Evolutionary conservation across 2,888 invertebrate species (phyloP).

Genomic region (Metellina segmentata): DNA sequence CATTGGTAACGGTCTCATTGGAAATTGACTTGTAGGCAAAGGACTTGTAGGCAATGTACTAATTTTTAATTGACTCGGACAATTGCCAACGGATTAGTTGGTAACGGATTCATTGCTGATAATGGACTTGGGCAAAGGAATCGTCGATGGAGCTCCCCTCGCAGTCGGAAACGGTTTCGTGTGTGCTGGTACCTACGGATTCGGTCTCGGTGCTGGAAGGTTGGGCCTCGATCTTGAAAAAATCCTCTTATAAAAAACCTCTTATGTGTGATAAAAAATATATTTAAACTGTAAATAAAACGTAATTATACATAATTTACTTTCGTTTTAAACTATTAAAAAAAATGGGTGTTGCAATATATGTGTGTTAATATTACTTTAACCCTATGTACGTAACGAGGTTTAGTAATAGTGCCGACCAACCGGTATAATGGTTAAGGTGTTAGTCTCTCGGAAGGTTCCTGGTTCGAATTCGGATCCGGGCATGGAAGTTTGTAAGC

Average conservation of each 20-base stretch:
- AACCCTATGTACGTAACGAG: too few relatives aligned
- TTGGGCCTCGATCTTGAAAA: constrained; percentile 30
- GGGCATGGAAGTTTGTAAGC: too few relatives aligned
- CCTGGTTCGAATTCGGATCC: too few relatives aligned
- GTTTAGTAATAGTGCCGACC: too few relatives aligned
- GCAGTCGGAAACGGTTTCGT: not conserved
- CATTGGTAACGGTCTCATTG: not conserved
- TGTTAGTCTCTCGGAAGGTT: too few relatives aligned
- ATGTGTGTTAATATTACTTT: too few relatives aligned
- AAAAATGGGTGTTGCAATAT: too few relatives aligned
- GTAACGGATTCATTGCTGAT: not conserved
- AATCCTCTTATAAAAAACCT: not conserved
- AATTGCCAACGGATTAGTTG: not conserved
- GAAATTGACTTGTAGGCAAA: not conserved
- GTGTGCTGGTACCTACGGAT: not conserved
- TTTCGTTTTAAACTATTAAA: too few relatives aligned
- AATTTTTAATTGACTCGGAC: too few relatives aligned
- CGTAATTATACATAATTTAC: too few relatives aligned
- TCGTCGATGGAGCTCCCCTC: not conserved
- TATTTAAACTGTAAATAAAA: not conserved
- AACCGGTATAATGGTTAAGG: too few relatives aligned
- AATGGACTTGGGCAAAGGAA: not conserved
- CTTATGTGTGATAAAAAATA: not conserved
- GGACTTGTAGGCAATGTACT: not conserved
- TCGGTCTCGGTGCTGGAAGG: not conserved